Base-by-base conservation (phyloP, 2,113 vertebrate genomes). In the Hylia prasina region DNA sequence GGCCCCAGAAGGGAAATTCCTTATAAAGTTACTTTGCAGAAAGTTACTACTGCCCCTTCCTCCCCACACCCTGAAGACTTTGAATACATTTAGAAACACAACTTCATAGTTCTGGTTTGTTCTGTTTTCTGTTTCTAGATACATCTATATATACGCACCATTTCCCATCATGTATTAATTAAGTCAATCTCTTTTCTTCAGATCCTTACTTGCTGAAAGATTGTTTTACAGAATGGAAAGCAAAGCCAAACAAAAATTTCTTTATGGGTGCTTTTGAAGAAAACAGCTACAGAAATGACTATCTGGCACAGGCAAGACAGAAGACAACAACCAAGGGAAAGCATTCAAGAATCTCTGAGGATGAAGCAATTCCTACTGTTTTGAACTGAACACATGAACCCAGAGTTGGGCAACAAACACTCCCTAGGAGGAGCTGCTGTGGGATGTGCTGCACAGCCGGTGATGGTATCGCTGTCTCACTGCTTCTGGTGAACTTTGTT, bases 351-450 rank as follows among this genome's bases (percentile, higher is more conserved):
- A 94, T 93, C 80, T 91, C 82, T 17, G 72, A 93, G 50, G 56
- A 94, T 86, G 85, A 97, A 95, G 92, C 92, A 96, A 96, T 75
- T 95, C 94, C 96, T 96, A 95, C 94, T 92, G 90, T 94, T 96
- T 94, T 96, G 88, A 96, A 96, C 77, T 40, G 65, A 65, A 68
- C 47, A 56, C 69, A 90, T 4, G 48, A 88, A 71, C 35, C n/a
- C 21, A 4, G 85, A 93, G 35, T 17, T 83, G 79, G 76, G 79
- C 37, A 80, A n/a, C 79, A 68, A 91, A 80, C 2, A 6, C 19
- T 73, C 45, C 57, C 53, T 54, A 61, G 86, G 64, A 95, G 69
- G 53, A 94, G 90, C 61, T 94, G 68, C 69, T 71, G 30, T 21
- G 16, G 61, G 63, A 91, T 2, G 10, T 0, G 20, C 58, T 75